These are phyloP conservation scores for Phaetusa simplex DNA, from an alignment of 2,113 vertebrate genomes.

Conservation along the genomic window DNA sequence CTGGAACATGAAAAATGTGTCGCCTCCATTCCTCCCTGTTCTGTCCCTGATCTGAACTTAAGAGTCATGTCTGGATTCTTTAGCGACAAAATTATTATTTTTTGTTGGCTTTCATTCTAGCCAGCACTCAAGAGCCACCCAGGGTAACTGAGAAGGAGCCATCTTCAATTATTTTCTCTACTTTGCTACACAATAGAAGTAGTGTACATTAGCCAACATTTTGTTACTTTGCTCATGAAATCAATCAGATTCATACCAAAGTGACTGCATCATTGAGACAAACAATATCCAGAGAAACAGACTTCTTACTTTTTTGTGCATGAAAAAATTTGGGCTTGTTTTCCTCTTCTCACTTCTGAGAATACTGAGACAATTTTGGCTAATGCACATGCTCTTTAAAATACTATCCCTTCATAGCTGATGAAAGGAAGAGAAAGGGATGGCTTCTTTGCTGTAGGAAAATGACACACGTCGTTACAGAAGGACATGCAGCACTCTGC, in stretches of 20 bases:
- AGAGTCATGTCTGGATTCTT: neutral
- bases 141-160: neutral
- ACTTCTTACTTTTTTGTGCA: neutral
- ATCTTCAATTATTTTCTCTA: neutral
- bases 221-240: constrained; percentile 1
- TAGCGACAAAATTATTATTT: neutral
- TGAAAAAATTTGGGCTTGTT: neutral
- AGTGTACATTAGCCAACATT: neutral
- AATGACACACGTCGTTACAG: neutral
- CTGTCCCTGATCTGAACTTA: neutral
- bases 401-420: neutral
- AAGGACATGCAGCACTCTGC: neutral
- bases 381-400: neutral
- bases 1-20: neutral
- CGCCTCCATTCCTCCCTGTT: neutral
- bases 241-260: neutral
- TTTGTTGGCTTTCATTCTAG: neutral
- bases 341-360: neutral
- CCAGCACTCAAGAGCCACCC: neutral
- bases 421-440: neutral
- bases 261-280: neutral
- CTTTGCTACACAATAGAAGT: neutral
- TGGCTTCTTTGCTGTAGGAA: neutral
- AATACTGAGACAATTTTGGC: neutral
- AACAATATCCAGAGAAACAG: neutral